Base-by-base conservation (phyloP, 2,797 vertebrate genomes). In the Manis javanica region DNA sequence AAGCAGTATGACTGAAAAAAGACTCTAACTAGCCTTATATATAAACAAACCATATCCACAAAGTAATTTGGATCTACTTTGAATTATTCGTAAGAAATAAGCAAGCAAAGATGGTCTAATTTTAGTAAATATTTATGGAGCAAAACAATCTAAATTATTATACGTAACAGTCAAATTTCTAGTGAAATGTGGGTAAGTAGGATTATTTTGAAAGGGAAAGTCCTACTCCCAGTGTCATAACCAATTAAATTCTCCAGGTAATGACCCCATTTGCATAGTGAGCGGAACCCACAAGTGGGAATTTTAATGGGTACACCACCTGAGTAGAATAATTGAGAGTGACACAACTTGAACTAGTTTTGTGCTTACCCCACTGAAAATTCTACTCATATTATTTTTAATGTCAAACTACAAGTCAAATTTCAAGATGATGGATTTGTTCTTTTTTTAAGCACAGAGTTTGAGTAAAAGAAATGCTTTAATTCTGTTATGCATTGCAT, bases 251-350 rank as follows among this genome's bases (percentile, higher is more conserved):
- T 99, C 99, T 99, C 98, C 99, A 99, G 99, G 99, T 99, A 99
- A 99, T 99, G 99, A 99, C 99, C 99, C 98, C 98, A 99, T 99
- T 99, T 99, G 99, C 99, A 99, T 99, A 99, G 99, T 98, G 99
- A 99, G 99, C 98, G 98, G 98, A 99, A 99, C 98, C 98, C 98
- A 99, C 98, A 99, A 99, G 99, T 99, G 99, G 98, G 99, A 98
- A 98, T 99, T 99, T 99, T 99, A 99, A 99, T 99, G 99, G 99
- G 99, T 99, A 99, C 98, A 98, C 98, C 99, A 99, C 99, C 99
- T 98, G 99, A 99, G 98, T 98, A 99, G 98, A 99, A 99, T 99
- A 99, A 99, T 99, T 99, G 99, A 99, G 99, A 99, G 99, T 99
- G 99, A 99, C 99, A 99, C 99, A 98, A 99, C 98, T 99, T 99